Evolutionary conservation across 2,113 vertebrate genomes (phyloP).

Genomic region (Ginglymostoma cirratum): DNA sequence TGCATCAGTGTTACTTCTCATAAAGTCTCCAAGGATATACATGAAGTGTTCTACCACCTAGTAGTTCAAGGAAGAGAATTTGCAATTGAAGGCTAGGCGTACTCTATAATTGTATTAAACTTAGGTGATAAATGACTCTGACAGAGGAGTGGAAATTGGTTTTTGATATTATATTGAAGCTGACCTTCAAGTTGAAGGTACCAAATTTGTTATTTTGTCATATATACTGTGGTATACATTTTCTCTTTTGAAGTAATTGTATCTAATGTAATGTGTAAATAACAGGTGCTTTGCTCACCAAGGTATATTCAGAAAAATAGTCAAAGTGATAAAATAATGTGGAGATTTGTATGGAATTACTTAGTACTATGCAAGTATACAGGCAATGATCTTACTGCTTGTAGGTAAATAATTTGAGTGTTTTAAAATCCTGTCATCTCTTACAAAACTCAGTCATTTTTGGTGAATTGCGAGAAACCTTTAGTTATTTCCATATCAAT

Average conservation of each 20-base stretch:
- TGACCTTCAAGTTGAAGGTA: slow-evolving; percentile 70
- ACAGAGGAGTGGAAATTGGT: slow-evolving; percentile 72
- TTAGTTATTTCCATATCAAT: not conserved
- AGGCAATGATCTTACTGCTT: not conserved
- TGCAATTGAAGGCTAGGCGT: slow-evolving; percentile 53
- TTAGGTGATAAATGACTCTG: slow-evolving; percentile 71
- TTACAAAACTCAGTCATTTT: not conserved
- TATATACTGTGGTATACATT: slow-evolving; percentile 44
- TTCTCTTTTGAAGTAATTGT: slow-evolving; percentile 39
- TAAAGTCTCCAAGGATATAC: slow-evolving; percentile 40
- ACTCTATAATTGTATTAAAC: slow-evolving; percentile 66
- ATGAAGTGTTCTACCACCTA: slow-evolving; percentile 45
- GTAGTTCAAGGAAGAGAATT: slow-evolving; percentile 45
- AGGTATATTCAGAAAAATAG: not conserved
- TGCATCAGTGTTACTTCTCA: slow-evolving; percentile 37
- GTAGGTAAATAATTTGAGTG: not conserved
- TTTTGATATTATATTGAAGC: slow-evolving; percentile 71
- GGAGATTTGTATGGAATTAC: slow-evolving; percentile 33
- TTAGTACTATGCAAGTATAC: not conserved
- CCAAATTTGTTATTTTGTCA: slow-evolving; percentile 62
- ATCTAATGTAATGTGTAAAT: slow-evolving; percentile 41
- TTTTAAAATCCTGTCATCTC: not conserved
- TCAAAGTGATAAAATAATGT: not conserved
- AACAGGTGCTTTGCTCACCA: slow-evolving; percentile 40
- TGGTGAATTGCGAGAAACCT: not conserved